Base-by-base conservation (phyloP, 35 echinoderm and acorn worm genomes). In the Anneissia japonica region DNA sequence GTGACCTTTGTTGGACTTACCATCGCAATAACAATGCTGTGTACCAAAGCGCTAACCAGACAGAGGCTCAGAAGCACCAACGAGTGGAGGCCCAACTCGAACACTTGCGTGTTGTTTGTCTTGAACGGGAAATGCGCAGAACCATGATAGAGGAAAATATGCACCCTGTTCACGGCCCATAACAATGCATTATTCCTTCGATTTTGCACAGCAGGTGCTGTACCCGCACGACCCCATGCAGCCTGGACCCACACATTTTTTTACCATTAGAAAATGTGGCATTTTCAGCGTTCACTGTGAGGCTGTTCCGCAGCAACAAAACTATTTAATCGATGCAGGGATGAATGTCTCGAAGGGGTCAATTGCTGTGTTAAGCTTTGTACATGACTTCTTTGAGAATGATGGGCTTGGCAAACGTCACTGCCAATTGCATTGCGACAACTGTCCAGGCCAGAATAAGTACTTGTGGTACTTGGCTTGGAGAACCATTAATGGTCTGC, bases 181-280 rank as follows among this genome's bases (percentile, higher is more conserved):
- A n/a, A n/a, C n/a, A n/a, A n/a, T n/a, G n/a, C 74, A 76, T 76
- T 76, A 76, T 23, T 31, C 28, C 4, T 76, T 76, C 23, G 89
- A 91, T 33, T 91, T 38, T 34, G 83, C 91, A 0, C 86, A 93
- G 46, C 91, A 93, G 46, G 75, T 93, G 0, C 86, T 89, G 26
- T 93, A 73, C 38, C 91, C 91, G 1, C n/a, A 39, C 30, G 74
- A 93, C 35, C 86, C 86, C 3, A 21, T 85, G 29, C 91, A 93
- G 35, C 91, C 86, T 28, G 91, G 91, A 31, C 82, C 91, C 2
- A 80, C 88, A 13, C 89, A 85, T 38, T 93, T 93, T 30, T 35
- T 85, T 11, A 79, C 82, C 0, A 80, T 37, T 10, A 4, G 86
- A 3, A 87, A 86, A 37, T 88, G 81, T 17, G 85, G 72, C 6